A percentile compares a stretch with the other conserved stretches of the same genome.
These are phyloP conservation scores for Archips xylosteana DNA, from an alignment of 2,888 invertebrate genomes.

Conservation along the genomic window DNA sequence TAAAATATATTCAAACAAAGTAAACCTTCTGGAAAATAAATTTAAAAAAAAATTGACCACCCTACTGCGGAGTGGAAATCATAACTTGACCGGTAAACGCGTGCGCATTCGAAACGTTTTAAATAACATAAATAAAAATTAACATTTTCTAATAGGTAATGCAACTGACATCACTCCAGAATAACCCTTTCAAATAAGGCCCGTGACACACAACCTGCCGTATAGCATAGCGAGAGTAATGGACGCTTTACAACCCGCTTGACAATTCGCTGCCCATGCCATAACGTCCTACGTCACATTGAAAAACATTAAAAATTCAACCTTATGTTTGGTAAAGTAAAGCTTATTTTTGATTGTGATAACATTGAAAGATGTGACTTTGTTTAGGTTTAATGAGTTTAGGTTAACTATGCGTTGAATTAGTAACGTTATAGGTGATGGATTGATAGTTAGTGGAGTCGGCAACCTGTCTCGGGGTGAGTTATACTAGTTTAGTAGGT, in stretches of 20 bases:
- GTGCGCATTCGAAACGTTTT: too few relatives aligned
- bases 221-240: conserved; percentile 19
- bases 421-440: conserved; percentile 38
- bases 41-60: too few relatives aligned
- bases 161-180: neutral
- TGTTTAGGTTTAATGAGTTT: neutral
- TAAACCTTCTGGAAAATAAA: too few relatives aligned
- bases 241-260: conserved; percentile 34
- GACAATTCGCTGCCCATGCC: conserved; percentile 12
- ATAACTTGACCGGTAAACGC: too few relatives aligned
- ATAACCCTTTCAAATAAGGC: conserved; percentile 18
- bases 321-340: neutral
- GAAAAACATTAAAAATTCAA: neutral
- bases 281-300: neutral
- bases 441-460: conserved; percentile 11
- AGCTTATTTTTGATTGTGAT: neutral
- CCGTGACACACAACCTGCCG: conserved; percentile 19
- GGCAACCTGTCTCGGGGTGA: conserved; percentile 5
- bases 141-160: neutral
- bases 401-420: conserved; percentile 25
- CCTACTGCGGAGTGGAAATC: too few relatives aligned
- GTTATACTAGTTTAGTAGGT: conserved; percentile 1
- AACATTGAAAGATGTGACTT: neutral
- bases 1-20: too few relatives aligned
- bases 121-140: too few relatives aligned